phyloP scores from a whole-genome alignment of 2,888 invertebrate genomes.

The Yponomeuta plumbellus region DNA sequence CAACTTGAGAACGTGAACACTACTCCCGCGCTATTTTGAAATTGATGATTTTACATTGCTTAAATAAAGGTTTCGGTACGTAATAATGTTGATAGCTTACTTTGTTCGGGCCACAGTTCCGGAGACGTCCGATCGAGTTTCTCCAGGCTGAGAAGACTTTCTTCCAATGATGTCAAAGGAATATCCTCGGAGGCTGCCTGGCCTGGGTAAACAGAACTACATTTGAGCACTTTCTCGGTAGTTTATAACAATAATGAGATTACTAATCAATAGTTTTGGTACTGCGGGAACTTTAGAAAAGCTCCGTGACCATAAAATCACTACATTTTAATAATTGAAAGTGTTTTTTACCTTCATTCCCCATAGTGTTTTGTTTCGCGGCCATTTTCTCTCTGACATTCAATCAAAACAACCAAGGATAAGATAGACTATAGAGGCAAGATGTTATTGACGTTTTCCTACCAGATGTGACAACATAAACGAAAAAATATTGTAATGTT shows the following conservation, averaged over 20 bases:
- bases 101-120: slow-evolving; percentile 97
- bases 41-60: neutral
- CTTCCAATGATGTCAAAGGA: slow-evolving; percentile 77
- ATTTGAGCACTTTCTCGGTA: slow-evolving; percentile 1
- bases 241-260: neutral
- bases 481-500: too few relatives aligned
- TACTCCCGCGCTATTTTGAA: slow-evolving; percentile 47
- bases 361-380: slow-evolving; percentile 79
- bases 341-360: slow-evolving; percentile 74
- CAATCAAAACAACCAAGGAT: slow-evolving; percentile 15
- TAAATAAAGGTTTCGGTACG: neutral
- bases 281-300: neutral
- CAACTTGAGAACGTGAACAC: slow-evolving; percentile 47
- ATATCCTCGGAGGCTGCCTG: slow-evolving; percentile 65
- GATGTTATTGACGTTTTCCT: neutral
- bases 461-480: neutral
- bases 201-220: slow-evolving; percentile 37
- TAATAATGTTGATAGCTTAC: slow-evolving; percentile 72
- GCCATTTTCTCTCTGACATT: slow-evolving; percentile 76
- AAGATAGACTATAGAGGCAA: neutral
- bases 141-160: slow-evolving; percentile 90
- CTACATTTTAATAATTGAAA: neutral
- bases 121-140: slow-evolving; percentile 96
- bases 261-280: neutral
- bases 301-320: neutral